phyloP scores from a whole-genome alignment of 1,140 invertebrate species.

The Colletes latitarsis region DNA sequence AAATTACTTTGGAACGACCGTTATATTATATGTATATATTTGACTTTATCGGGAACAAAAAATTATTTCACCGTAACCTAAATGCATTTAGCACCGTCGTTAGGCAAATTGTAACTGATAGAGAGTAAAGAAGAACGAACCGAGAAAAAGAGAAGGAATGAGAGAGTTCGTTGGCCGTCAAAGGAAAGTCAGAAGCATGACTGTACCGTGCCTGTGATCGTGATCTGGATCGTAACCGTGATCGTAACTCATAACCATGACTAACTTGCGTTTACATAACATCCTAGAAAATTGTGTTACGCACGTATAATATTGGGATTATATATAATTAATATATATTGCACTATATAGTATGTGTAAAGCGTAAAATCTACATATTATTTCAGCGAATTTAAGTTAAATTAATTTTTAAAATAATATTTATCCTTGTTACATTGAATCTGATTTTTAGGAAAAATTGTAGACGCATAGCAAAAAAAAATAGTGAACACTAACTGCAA shows the following conservation, averaged over 20 bases:
- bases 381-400: too few species aligned
- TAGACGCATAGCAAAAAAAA: too few species aligned
- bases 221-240: conserved; percentile 69
- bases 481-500: too few species aligned
- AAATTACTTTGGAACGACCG: neutral
- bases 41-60: neutral
- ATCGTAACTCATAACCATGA: conserved; percentile 75
- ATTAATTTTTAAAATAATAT: too few species aligned
- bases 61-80: conserved; percentile 38
- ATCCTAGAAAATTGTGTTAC: conserved; percentile 39
- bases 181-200: conserved; percentile 52
- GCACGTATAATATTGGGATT: neutral
- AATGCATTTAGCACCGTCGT: conserved; percentile 23
- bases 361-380: neutral
- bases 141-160: conserved; percentile 29
- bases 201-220: conserved; percentile 53
- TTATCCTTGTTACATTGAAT: too few species aligned
- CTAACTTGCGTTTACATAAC: conserved; percentile 64
- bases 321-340: neutral
- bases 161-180: conserved; percentile 61
- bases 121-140: conserved; percentile 26
- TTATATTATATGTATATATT: too few species aligned
- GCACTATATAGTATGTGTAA: neutral
- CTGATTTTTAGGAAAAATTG: too few species aligned
- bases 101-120: conserved; percentile 19